Base-by-base conservation (phyloP, 2,888 invertebrate species). In the Tyria jacobaeae region DNA sequence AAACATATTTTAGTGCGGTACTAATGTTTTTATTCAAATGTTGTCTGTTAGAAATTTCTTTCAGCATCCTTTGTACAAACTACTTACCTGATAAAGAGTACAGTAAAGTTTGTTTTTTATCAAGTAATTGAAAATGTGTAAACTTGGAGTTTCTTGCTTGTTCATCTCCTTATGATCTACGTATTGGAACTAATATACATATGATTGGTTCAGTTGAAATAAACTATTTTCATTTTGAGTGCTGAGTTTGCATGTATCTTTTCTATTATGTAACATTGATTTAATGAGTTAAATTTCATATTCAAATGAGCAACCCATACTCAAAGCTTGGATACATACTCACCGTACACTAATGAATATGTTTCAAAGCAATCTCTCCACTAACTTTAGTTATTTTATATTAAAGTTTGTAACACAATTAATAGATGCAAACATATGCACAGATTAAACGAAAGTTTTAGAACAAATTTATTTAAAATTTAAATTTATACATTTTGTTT, bases 401-500 rank as follows among this genome's bases (percentile, higher is more conserved):
- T 59, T 3, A 25, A 52, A 41, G 21, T 47, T 51, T 34, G 4
- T n/a, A 47, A 15, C 39, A 50, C 10, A 39, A 52, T 44, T 34
- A 56, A 53, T 47, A 41, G 14, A 61, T 64, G 68, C 57, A 50
- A 73, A 73, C 49, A 37, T 66, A 64, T 55, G 35, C 60, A 34
- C 47, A 21, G 48, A 21, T 66, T 60, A 54, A 51, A 51, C 51
- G 35, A 62, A 74, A 63, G 51, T 63, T 75, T 71, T 5, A 44
- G 21, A 51, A 21, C 31, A 50, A 51, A 57, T 39, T 37, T 21
- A 10, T 17, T 24, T 49, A 51, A 27, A 25, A 54, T 41, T 39
- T 39, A 39, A 27, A 41, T 41, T 41, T 25, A 37, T 4, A 25
- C 12, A n/a, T n/a, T 15, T 25, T 39, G n/a, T 39, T 25, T 25